Percentiles rank a stretch among this genome's conserved stretches.
Conservation (phyloP, 2,888 invertebrate genomes). For the Phlogophora meticulosa region DNA sequence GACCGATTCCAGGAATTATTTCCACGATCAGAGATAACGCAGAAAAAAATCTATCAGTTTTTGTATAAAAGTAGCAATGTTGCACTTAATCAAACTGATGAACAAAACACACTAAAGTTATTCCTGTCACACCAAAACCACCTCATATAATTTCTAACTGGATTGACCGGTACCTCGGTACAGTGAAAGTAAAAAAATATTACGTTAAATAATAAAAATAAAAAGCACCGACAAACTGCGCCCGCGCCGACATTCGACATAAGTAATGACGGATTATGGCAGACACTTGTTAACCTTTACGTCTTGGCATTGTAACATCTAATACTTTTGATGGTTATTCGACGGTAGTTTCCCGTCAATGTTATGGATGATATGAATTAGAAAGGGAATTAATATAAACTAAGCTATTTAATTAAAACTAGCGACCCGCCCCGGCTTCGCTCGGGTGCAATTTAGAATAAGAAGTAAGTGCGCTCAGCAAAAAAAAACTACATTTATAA, state of each 20-base stretch:
- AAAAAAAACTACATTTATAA: no score
- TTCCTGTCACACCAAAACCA: conserved; percentile 31
- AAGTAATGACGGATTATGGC: conserved; percentile 44
- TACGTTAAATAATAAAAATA: conserved; percentile 46
- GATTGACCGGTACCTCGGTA: conserved; percentile 10
- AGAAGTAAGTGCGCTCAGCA: no score
- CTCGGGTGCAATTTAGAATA: no score
- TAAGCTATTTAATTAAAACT: no score
- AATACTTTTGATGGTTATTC: conserved; percentile 26
- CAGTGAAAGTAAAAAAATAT: conserved; percentile 68
- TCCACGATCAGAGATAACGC: no score
- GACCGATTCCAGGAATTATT: no score
- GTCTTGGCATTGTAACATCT: neutral
- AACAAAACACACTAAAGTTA: conserved; percentile 36
- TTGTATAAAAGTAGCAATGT: no score
- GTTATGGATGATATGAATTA: neutral
- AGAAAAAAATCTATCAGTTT: no score
- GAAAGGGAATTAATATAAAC: neutral
- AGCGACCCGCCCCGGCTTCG: no score
- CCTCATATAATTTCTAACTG: conserved; percentile 12
- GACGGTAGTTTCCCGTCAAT: neutral
- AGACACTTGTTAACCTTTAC: conserved; percentile 47
- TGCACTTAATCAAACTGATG: neutral
- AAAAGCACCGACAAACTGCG: conserved; percentile 33
- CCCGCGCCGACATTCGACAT: conserved; percentile 29